phyloP scores from a whole-genome alignment of 2,113 vertebrate species.

The Vimba vimba region DNA sequence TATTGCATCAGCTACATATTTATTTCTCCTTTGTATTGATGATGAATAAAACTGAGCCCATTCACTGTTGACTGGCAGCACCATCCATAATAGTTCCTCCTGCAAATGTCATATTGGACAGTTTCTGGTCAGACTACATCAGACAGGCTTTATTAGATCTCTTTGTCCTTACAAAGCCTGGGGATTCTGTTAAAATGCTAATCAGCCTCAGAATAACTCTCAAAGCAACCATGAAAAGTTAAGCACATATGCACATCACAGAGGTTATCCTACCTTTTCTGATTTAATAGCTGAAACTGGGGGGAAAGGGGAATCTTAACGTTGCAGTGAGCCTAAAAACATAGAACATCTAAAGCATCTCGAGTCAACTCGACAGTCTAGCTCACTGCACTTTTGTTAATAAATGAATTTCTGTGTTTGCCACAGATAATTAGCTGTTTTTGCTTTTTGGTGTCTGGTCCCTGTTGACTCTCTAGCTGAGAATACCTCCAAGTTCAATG shows the following conservation, averaged over 20 bases:
- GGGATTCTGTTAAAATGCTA: constrained; percentile 30
- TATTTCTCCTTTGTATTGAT: constrained; percentile 34
- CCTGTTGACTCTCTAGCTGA: constrained; percentile 27
- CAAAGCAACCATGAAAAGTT: neutral
- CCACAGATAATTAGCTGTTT: constrained; percentile 47
- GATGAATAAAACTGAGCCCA: neutral
- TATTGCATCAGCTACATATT: constrained; percentile 40
- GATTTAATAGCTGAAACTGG: constrained; percentile 2
- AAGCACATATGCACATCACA: neutral
- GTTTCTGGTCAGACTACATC: constrained; percentile 2
- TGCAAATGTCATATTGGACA: neutral
- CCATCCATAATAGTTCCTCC: neutral
- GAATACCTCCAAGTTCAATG: constrained; percentile 36
- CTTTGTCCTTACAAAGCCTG: constrained; percentile 3
- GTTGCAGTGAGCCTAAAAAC: neutral
- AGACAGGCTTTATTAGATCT: constrained; percentile 29
- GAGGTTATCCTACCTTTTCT: constrained; percentile 12
- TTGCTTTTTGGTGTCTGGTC: constrained; percentile 37
- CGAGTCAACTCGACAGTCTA: neutral
- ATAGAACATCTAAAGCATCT: neutral
- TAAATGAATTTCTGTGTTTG: constrained; percentile 46
- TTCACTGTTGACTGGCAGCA: constrained; percentile 12
- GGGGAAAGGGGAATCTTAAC: neutral
- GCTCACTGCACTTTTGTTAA: constrained; percentile 32
- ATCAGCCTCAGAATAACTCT: constrained; percentile 31